Base-by-base conservation (phyloP, 2,888 invertebrate genomes). In the Archaeoteleia sp. region DNA sequence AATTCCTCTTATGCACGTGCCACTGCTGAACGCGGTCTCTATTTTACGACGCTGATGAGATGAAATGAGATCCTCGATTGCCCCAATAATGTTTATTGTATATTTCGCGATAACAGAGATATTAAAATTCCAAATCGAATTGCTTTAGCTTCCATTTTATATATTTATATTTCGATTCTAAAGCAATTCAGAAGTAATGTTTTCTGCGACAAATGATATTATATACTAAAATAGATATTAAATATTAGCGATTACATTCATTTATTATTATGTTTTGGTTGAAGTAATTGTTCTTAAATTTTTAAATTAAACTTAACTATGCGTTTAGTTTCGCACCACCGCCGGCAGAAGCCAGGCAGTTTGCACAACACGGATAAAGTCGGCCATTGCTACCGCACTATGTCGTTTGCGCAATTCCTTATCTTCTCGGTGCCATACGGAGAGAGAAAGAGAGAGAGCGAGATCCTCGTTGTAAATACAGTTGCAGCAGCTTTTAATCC, bases 401-500 rank as follows among this genome's bases (percentile, higher is more conserved):
- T 71, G 66, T 46, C 67, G 67, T 76, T 78, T 78, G 74, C 74
- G 77, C 76, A 75, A 74, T 76, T 69, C 70, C 75, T 79, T 79
- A 80, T 80, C 78, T 67, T 39, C 51, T 23, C 49, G 12, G 48
- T 37, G 37, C 61, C 66, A 45, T 43, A 48, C 43, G 42, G 17
- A 57, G 67, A 63, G 67, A 70, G 3, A 20, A 5, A 20, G 20
- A 20, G 3, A 5, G 17, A 57, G 67, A 63, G 67, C 69, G 61
- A 65, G 60, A 75, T 75, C 71, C 75, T 65, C 74, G 53, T 54
- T 69, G 76, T 75, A 76, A 81, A 80, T 74, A 76, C 76, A 74
- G 78, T 79, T 79, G 78, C 78, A 76, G 75, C 78, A 73, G 70
- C 73, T 74, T 72, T 65, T 78, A 77, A 80, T 80, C 79, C 78